Evolutionary conservation across 2,888 invertebrate species (phyloP), one percentile per base, ranked within the genome.

Genomic region (Tridacna crocea): DNA sequence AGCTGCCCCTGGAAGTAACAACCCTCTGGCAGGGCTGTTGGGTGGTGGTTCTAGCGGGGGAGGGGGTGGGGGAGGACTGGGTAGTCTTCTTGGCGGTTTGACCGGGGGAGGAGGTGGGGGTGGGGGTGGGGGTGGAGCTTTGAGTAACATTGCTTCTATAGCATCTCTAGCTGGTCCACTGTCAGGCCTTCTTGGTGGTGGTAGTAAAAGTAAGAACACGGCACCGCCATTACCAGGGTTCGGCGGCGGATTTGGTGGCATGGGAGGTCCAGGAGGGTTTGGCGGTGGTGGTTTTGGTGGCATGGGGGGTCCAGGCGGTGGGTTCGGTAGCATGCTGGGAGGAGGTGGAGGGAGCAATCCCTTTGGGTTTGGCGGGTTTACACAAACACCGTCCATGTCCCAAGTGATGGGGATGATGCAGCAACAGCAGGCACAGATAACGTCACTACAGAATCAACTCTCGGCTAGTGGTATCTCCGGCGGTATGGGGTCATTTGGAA

Each of bases 361-460:
- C 22, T 60, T 60, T 22, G 74, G 60, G 12, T 47, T 47, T 10
- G 47, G 61, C 15, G 74, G 74, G 6, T 75, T 36, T 27, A 46
- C 70, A 4, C 75, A 77, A 26, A 26, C 70, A 15, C 74, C 72
- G 8, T 51, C 48, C 0, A 66, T 65, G 75, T 17, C 65, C 12
- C 75, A 19, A 70, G 46, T 68, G 12, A 51, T 51, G 48, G 75
- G 68, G 19, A 75, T 80, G 26, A 80, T 82, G 68, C 82, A 80
- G 26, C 70, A 77, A 26, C 85, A 85, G 51, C 75, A 82, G 24
- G 46, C 77, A n/a, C 82, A 85, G 65, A 85, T 85, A 17, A 51
- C 63, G 63, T 76, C 79, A 0, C 19, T 85, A n/a, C 77, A 85
- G 70, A 72, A 60, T 8, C 78, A 80, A 51, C 24, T 85, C 22